Evolutionary conservation across 2,888 invertebrate species (phyloP), one percentile per base, ranked within the genome.

Genomic region (Emmelina monodactyla): DNA sequence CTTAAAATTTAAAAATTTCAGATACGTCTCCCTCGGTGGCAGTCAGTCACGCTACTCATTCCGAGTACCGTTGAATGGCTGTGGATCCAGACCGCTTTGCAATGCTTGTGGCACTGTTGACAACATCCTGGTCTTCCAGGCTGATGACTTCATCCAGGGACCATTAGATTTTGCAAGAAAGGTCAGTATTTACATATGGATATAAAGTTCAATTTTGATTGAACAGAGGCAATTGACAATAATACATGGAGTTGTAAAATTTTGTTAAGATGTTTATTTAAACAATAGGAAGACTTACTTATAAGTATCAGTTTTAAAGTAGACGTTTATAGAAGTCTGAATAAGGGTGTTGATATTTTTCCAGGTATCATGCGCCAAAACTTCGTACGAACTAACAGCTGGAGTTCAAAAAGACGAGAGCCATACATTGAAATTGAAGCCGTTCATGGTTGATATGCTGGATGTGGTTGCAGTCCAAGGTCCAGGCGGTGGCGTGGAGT

Each of bases 391-490:
- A 53, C 52, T 78, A n/a, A 66, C 79, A 4, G 53, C 66, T 1
- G 65, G 67, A 49, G 37, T 42, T 10, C 44, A 37, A 15, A 39
- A 45, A n/a, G 56, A 57, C 14, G 68, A 73, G 31, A 54, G 65
- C 2, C 78, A 79, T 37, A 62, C 62, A 0, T 51, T 69, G 9
- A 78, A 71, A 41, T 72, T 86, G 46, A 83, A 83, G 47, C 88
- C 88, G 0, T 86, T 88, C 49, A 84, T 86, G 57, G 88, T 84
- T 1, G 87, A 87, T 44, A 87, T 87, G 86, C 60, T 88, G 14
- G 87, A 87, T 47, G 85, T 87, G 0, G 82, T 88, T 2, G 84
- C 85, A 0, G 86, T 88, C 0, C 83, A 86, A 14, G 85, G 86
- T 1, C 79, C 83, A 0, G 83, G 81, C 10, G 85, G 87, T 2